Conservation (phyloP, 2,888 invertebrate species). For the Himalopsyche japonica region DNA sequence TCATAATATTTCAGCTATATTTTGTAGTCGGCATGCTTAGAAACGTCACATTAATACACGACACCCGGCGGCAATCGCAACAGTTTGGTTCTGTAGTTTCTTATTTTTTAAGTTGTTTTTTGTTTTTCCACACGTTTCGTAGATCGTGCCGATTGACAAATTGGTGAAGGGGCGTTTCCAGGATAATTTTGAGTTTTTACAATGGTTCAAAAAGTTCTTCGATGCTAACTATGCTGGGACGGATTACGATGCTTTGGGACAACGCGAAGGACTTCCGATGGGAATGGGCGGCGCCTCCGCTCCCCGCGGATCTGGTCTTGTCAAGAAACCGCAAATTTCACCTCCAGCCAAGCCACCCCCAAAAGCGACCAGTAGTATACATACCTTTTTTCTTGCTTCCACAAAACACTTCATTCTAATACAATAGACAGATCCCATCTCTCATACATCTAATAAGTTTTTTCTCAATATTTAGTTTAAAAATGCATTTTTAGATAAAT, state of each 20-base stretch:
- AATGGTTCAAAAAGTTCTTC: slow-evolving; percentile 99
- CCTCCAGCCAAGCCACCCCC: slow-evolving; percentile 61
- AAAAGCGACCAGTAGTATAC: slow-evolving; percentile 65
- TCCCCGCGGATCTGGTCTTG: slow-evolving; percentile 56
- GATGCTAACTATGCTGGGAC: slow-evolving; percentile 97
- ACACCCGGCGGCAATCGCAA: neutral
- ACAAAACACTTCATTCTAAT: neutral
- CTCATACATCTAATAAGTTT: no score
- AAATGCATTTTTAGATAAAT: no score
- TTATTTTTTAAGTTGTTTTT: slow-evolving; percentile 39
- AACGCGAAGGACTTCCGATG: slow-evolving; percentile 84
- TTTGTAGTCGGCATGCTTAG: slow-evolving; percentile 30
- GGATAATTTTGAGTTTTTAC: slow-evolving; percentile 99
- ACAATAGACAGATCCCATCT: neutral
- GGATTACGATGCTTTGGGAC: slow-evolving; percentile 88
- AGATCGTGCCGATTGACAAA: slow-evolving; percentile 92
- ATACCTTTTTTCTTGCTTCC: slow-evolving; percentile 11
- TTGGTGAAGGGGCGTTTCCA: slow-evolving; percentile 98
- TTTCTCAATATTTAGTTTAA: no score
- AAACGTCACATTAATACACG: slow-evolving; percentile 4
- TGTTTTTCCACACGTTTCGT: slow-evolving; percentile 51
- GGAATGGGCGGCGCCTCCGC: slow-evolving; percentile 72
- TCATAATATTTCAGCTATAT: slow-evolving; percentile 15
- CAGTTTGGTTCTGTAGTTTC: slow-evolving; percentile 20
- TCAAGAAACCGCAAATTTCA: slow-evolving; percentile 48